Evolutionary conservation across 2,888 invertebrate genomes (phyloP), one percentile per base, ranked within the genome.

Genomic region (Taenaris catops): DNA sequence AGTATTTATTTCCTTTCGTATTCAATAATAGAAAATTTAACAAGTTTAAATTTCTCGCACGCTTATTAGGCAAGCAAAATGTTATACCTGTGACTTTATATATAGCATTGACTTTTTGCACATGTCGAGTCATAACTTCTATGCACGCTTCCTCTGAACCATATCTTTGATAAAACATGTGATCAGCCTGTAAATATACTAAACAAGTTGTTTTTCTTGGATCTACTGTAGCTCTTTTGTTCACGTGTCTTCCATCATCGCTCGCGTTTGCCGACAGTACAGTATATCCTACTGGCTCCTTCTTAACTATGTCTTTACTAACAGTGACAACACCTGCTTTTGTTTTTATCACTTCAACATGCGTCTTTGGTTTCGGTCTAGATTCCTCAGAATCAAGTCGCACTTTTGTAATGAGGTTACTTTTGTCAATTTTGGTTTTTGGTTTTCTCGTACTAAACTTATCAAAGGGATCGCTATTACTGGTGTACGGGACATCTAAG

Each of bases 171-270:
- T 94, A 99, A 78, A 99, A 96, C 78, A 97, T 93, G 76, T 98
- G 98, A 81, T 96, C 96, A 2, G 99, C 98, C 78, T 98, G 97
- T 58, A 99, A 88, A 72, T 97, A 98, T 37, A 98, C 89, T 90
- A 97, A 94, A 64, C 98, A 98, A 0, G 97, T 97, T 19, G 95
- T 96, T 73, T 97, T 97, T 53, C 92, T 91, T 11, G 95, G 95
- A 73, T 94, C 94, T 23, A 94, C 90, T 1, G 92, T 91, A 3
- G 92, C 92, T 44, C 92, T 80, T 61, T 91, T 91, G 55, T 89
- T 90, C 9, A 91, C 89, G 55, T 90, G 90, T 27, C 90, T 73
- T 16, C 89, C 87, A 43, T 89, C 88, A 32, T 89, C 89, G 3
- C 74, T 88, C 1, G 70, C 80, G 37, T 87, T 87, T 4, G 74